These are phyloP conservation scores for Timandra comae DNA, from an alignment of 2,888 invertebrate genomes.

Conservation along the genomic window DNA sequence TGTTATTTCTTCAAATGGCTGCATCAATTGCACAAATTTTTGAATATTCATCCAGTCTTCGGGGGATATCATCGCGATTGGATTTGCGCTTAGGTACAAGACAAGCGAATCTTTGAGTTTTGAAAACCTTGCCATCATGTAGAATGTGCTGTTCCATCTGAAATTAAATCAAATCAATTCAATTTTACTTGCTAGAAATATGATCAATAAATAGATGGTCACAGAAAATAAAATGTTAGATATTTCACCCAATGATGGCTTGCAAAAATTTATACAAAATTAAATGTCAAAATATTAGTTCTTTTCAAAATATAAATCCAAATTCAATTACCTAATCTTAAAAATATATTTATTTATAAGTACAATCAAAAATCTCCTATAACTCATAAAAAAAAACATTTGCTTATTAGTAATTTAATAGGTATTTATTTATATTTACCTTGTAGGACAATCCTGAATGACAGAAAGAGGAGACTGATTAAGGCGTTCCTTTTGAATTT, in stretches of 20 bases:
- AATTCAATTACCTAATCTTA: constrained; percentile 8
- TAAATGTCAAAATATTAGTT: constrained; percentile 1
- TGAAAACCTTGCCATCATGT: too few relatives aligned
- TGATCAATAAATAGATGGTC: too few relatives aligned
- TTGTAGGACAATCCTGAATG: constrained; percentile 12
- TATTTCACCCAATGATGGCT: constrained; percentile 1
- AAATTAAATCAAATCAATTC: too few relatives aligned
- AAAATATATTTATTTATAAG: constrained; percentile 7
- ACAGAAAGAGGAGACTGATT: constrained; percentile 10
- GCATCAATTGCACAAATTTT: too few relatives aligned
- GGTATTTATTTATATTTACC: constrained; percentile 1
- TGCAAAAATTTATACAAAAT: constrained; percentile 9
- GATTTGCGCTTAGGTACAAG: too few relatives aligned
- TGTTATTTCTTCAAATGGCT: too few relatives aligned
- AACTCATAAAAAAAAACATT: neutral
- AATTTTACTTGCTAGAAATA: neutral
- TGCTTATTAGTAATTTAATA: neutral
- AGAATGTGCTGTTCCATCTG: too few relatives aligned
- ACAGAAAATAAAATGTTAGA: too few relatives aligned
- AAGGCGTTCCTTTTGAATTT: constrained; percentile 13
- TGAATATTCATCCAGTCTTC: too few relatives aligned
- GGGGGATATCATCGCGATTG: too few relatives aligned
- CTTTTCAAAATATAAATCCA: constrained; percentile 7
- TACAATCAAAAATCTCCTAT: constrained; percentile 5
- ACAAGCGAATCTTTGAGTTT: too few relatives aligned